Conservation (phyloP, 2,113 vertebrate species). For the Todiramphus saurophagus region DNA sequence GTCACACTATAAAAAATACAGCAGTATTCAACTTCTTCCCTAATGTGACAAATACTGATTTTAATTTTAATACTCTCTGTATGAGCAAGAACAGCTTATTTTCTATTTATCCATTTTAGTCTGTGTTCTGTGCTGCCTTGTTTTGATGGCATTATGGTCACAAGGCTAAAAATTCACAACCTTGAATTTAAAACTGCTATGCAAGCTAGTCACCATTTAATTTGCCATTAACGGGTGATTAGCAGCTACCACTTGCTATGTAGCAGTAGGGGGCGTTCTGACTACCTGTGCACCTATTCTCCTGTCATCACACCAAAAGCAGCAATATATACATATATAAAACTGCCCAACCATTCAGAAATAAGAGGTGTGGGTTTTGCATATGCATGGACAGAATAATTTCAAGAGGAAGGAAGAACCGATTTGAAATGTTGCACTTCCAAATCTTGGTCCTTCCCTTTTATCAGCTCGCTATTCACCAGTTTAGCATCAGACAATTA, state of each 20-base stretch:
- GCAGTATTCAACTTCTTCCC: background rate
- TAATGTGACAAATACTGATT: background rate
- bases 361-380: constrained; percentile 41
- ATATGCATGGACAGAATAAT: constrained; percentile 35
- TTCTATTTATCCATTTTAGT: background rate
- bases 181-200: constrained; percentile 2
- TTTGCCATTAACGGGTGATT: background rate
- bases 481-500: background rate
- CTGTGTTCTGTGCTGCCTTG: background rate
- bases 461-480: constrained; percentile 49
- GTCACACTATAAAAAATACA: background rate
- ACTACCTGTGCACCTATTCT: constrained; percentile 3
- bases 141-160: background rate
- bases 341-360: constrained; percentile 35
- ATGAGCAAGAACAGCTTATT: background rate
- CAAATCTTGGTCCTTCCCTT: constrained; percentile 27
- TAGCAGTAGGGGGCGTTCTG: constrained; percentile 70
- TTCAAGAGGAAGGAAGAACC: constrained; percentile 43
- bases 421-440: constrained; percentile 24
- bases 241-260: background rate
- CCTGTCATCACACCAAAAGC: background rate
- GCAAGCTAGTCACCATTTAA: background rate
- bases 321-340: background rate
- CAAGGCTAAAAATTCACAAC: background rate
- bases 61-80: background rate